Conservation (phyloP, 92 coral and sea anemone genomes). For the Porites cylindrica region DNA sequence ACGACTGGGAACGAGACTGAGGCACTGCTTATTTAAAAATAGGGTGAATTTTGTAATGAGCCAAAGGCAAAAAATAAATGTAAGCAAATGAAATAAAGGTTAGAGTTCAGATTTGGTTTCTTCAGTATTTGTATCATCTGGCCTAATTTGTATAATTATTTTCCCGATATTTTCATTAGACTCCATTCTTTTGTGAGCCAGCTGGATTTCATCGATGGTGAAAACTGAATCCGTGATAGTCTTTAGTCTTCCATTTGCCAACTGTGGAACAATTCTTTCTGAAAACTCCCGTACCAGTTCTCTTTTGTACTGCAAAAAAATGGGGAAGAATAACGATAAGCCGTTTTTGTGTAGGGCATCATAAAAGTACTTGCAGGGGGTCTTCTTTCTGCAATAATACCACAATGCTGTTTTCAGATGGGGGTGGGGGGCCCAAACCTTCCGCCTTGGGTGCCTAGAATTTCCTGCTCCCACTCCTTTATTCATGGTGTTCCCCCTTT, state of each 20-base stretch:
- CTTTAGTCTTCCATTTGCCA: slow-evolving; percentile 71
- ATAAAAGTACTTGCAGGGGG: no score
- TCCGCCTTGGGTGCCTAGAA: no score
- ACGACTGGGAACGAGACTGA: no score
- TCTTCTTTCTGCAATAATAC: no score
- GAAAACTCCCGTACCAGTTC: slow-evolving; percentile 74
- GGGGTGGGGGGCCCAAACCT: no score
- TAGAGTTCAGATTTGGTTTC: slow-evolving; percentile 68
- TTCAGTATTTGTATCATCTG: slow-evolving; percentile 6
- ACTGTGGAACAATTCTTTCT: slow-evolving; percentile 72
- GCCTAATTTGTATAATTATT: slow-evolving; percentile 69
- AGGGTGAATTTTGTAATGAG: no score
- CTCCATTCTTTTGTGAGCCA: slow-evolving; percentile 87
- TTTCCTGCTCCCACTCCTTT: no score
- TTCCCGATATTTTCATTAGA: slow-evolving; percentile 81
- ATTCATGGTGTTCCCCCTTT: no score
- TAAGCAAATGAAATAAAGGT: not conserved
- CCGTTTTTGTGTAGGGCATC: no score
- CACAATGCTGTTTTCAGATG: no score
- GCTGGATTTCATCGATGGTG: slow-evolving; percentile 77
- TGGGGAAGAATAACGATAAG: not conserved
- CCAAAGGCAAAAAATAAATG: no score
- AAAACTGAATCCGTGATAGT: slow-evolving; percentile 79
- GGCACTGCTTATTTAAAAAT: no score
- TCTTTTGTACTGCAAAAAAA: slow-evolving; percentile 82